Percentiles rank a stretch among this genome's conserved stretches.
phyloP scores from a whole-genome alignment of 1,140 invertebrate genomes.

The Radopholus similis region DNA sequence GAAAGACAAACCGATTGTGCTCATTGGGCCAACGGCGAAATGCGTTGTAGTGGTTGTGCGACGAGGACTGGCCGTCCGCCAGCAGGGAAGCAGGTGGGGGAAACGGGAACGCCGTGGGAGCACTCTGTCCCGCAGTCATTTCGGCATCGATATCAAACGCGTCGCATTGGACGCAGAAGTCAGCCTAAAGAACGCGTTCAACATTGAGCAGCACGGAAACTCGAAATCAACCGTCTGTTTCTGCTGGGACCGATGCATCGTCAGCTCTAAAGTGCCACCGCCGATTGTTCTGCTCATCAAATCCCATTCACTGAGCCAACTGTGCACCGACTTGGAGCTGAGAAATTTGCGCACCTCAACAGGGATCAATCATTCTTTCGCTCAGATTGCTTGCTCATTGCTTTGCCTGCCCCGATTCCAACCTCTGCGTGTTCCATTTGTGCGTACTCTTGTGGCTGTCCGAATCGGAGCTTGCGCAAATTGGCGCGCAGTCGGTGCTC shows the following conservation, averaged over 20 bases:
- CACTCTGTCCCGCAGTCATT: no score
- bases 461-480: constrained; percentile 5
- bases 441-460: constrained; percentile 15
- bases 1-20: not conserved
- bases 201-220: not conserved
- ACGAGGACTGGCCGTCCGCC: not conserved
- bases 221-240: not conserved
- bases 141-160: not conserved
- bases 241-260: not conserved
- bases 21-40: not conserved
- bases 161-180: not conserved
- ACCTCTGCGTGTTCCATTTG: constrained; percentile 1
- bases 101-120: no score
- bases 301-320: constrained; percentile 21
- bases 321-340: constrained; percentile 12
- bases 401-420: not conserved
- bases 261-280: no score
- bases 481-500: not conserved
- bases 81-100: not conserved
- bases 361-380: no score
- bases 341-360: constrained; percentile 15
- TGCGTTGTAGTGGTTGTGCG: constrained; percentile 1
- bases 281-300: not conserved
- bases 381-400: not conserved
- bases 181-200: not conserved